These are phyloP conservation scores for Albula goreensis DNA, from an alignment of 2,113 vertebrate genomes.

Conservation along the genomic window DNA sequence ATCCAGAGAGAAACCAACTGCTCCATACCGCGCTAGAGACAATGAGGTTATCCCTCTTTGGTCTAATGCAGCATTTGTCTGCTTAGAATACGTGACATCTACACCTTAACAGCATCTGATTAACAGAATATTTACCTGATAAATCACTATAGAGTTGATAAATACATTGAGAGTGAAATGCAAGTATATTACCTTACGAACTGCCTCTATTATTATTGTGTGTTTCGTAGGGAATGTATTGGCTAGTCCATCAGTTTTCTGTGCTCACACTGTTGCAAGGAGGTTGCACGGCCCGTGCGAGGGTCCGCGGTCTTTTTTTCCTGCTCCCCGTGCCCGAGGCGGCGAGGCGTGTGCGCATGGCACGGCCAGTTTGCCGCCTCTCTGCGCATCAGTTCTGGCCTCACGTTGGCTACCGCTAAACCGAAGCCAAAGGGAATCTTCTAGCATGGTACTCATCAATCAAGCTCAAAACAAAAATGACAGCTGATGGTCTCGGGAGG, in stretches of 20 bases:
- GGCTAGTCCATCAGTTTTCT: background rate
- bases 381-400: background rate
- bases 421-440: slow-evolving; percentile 26
- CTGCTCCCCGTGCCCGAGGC: background rate
- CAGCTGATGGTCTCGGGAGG: slow-evolving; percentile 16
- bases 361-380: background rate
- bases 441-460: slow-evolving; percentile 40
- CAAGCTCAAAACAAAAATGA: slow-evolving; percentile 30
- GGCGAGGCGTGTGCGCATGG: background rate
- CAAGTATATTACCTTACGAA: no score
- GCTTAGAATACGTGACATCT: no score
- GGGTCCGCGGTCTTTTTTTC: background rate
- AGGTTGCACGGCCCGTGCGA: background rate
- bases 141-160: no score
- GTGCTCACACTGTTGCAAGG: no score
- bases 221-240: background rate
- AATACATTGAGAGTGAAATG: no score
- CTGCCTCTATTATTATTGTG: background rate
- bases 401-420: slow-evolving; percentile 16
- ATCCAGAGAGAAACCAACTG: no score
- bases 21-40: no score
- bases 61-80: no score
- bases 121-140: no score
- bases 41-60: no score
- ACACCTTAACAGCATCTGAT: no score